These are phyloP conservation scores for Eulemur coronatus DNA, from an alignment of 2,797 vertebrate species.

Conservation along the genomic window DNA sequence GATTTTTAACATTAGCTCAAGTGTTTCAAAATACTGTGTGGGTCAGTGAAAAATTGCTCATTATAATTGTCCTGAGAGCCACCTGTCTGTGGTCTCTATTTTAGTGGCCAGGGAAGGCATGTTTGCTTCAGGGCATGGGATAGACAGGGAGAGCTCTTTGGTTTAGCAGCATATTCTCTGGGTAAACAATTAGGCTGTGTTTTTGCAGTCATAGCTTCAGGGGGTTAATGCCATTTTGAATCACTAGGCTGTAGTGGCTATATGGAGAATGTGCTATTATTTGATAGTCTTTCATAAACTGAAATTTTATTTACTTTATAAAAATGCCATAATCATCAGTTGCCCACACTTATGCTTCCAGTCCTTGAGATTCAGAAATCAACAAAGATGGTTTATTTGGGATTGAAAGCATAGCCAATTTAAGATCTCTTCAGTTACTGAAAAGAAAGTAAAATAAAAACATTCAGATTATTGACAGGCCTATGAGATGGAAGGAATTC, in stretches of 20 bases:
- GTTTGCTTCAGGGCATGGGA: background rate
- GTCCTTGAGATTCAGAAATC: slow-evolving; percentile 8
- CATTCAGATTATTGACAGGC: background rate
- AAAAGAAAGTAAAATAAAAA: slow-evolving; percentile 14
- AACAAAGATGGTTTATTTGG: slow-evolving; percentile 16
- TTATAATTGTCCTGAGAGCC: background rate
- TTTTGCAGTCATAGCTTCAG: background rate
- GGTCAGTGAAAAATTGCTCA: background rate
- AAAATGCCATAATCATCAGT: slow-evolving; percentile 14
- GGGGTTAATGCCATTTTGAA: background rate
- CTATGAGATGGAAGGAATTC: background rate
- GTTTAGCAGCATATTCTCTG: background rate
- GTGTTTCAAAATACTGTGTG: background rate
- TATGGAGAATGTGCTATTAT: background rate
- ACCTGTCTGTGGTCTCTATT: background rate
- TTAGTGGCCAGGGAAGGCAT: background rate
- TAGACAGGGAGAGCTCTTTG: background rate
- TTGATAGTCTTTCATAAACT: slow-evolving; percentile 33
- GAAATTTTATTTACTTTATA: slow-evolving; percentile 39
- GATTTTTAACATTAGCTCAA: background rate
- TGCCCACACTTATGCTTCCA: background rate
- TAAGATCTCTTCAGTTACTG: background rate
- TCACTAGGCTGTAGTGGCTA: background rate
- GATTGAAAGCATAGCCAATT: background rate
- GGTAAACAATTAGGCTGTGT: background rate